Conservation (phyloP, 2,113 vertebrate genomes). For the Sinocyclocheilus maitianheensis region DNA sequence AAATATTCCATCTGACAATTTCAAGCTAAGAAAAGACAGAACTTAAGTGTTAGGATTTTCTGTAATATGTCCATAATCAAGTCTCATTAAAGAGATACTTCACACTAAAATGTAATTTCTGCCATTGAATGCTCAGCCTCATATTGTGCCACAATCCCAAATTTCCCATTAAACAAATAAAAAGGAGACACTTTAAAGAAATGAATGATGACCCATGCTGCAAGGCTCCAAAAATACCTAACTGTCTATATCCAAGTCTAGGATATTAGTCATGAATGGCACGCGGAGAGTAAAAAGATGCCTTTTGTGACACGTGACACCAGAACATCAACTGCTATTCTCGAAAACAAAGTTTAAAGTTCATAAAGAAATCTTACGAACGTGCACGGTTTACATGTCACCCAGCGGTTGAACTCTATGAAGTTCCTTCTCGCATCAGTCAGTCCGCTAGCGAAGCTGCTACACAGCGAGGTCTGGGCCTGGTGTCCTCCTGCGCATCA, state of each 20-base stretch:
- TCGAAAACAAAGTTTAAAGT: not conserved
- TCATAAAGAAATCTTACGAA: not conserved
- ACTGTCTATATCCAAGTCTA: too few relatives aligned
- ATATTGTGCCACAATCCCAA: not conserved
- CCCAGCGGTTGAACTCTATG: not conserved
- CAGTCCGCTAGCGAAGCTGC: conserved; percentile 13
- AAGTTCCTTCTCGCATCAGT: not conserved
- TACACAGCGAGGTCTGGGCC: not conserved
- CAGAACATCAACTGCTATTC: not conserved
- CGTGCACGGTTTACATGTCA: not conserved
- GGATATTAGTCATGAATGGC: not conserved
- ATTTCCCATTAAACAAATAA: too few relatives aligned
- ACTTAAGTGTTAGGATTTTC: not conserved
- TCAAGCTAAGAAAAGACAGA: not conserved
- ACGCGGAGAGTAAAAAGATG: not conserved
- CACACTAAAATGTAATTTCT: not conserved
- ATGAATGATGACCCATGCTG: too few relatives aligned
- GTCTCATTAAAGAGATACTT: not conserved
- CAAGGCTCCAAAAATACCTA: too few relatives aligned
- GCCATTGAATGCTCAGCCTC: not conserved
- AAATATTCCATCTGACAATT: not conserved
- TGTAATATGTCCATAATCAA: not conserved
- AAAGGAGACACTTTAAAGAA: too few relatives aligned
- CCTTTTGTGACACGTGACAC: not conserved
- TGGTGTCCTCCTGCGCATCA: not conserved